Conservation (phyloP, 30 jellyfish, hydroid and myxozoan species). For the Hydractinia symbiolongicarpus region DNA sequence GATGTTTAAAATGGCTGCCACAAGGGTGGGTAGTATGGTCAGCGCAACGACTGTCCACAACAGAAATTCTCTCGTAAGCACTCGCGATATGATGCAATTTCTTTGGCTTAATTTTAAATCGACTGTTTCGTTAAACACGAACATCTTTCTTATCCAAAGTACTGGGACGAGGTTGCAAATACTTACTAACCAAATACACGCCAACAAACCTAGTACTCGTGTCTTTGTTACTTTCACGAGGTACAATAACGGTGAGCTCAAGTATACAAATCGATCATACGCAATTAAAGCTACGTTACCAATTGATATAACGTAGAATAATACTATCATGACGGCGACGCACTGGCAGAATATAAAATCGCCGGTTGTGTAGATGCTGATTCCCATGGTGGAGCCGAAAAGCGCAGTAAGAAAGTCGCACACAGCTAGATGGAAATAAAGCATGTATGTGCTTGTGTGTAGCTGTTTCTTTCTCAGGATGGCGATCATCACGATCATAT, state of each 20-base stretch:
- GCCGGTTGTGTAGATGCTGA: slow-evolving; percentile 33
- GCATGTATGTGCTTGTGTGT: slow-evolving; percentile 41
- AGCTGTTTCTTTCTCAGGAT: slow-evolving; percentile 29
- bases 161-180: slow-evolving; percentile 25
- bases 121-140: slow-evolving; percentile 26
- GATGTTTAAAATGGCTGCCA: slow-evolving; percentile 33
- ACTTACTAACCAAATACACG: slow-evolving; percentile 40
- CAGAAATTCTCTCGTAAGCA: slow-evolving; percentile 32
- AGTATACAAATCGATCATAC: slow-evolving; percentile 42
- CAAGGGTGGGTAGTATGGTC: slow-evolving; percentile 19
- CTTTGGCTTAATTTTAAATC: slow-evolving; percentile 27
- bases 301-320: slow-evolving; percentile 42
- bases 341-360: slow-evolving; percentile 46
- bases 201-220: slow-evolving; percentile 28
- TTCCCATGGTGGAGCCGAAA: slow-evolving; percentile 36
- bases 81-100: slow-evolving; percentile 55
- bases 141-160: slow-evolving; percentile 26
- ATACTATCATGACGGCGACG: slow-evolving; percentile 27
- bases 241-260: slow-evolving; percentile 52
- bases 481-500: slow-evolving; percentile 40
- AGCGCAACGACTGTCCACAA: slow-evolving; percentile 30
- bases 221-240: slow-evolving; percentile 31
- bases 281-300: slow-evolving; percentile 52
- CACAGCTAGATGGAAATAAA: slow-evolving; percentile 53
- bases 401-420: slow-evolving; percentile 45